A percentile compares a stretch with the other conserved stretches of the same genome.
phyloP scores from a whole-genome alignment of 1,140 invertebrate species.

The Phthorimaea operculella region DNA sequence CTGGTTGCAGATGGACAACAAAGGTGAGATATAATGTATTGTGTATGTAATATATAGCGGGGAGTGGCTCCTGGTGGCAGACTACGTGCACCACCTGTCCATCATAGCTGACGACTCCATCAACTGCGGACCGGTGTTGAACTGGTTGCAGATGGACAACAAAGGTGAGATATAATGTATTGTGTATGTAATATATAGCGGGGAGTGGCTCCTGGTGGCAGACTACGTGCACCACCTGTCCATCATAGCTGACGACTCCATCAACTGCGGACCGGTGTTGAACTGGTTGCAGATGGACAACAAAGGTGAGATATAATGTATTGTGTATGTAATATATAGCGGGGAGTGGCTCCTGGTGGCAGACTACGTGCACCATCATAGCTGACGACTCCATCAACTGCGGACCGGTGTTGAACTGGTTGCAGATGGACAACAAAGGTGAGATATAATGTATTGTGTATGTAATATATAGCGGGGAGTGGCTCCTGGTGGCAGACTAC shows the following conservation, averaged over 20 bases:
- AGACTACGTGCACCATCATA: slow-evolving; percentile 84
- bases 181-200: too few relatives aligned
- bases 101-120: slow-evolving; percentile 90
- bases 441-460: slow-evolving; percentile 37
- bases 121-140: slow-evolving; percentile 96
- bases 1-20: slow-evolving; percentile 93
- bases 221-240: slow-evolving; percentile 88
- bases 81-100: slow-evolving; percentile 87
- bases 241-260: slow-evolving; percentile 87
- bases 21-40: slow-evolving; percentile 70
- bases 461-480: too few relatives aligned
- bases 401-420: slow-evolving; percentile 95
- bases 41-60: too few relatives aligned
- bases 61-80: slow-evolving; percentile 42
- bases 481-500: slow-evolving; percentile 77
- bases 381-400: slow-evolving; percentile 95
- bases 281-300: slow-evolving; percentile 95
- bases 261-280: slow-evolving; percentile 96
- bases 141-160: slow-evolving; percentile 93
- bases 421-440: slow-evolving; percentile 89
- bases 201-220: too few relatives aligned
- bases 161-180: slow-evolving; percentile 71
- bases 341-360: slow-evolving; percentile 66
- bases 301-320: slow-evolving; percentile 70
- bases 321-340: too few relatives aligned